Evolutionary conservation across 2,113 vertebrate genomes (phyloP), one percentile per base, ranked within the genome.

Genomic region (Tenebrosternarchus preto): DNA sequence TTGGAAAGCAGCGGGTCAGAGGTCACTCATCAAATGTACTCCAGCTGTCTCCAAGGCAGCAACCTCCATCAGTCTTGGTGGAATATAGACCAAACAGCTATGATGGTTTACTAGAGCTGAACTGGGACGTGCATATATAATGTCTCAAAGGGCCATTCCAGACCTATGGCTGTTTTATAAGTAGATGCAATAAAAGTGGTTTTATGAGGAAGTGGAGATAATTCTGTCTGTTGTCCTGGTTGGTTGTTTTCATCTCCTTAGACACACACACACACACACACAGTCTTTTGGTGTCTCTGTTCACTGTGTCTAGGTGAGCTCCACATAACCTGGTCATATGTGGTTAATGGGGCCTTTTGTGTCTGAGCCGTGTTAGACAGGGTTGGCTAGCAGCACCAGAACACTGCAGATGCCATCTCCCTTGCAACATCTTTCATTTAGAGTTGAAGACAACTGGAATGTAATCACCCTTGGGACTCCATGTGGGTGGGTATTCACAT

Each of bases 401-500:
- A n/a, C n/a, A n/a, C n/a, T n/a, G 5, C 1, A 33, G 31, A 5
- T 20, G 8, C 31, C 64, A 2, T 53, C 22, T 5, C 53, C 61
- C 46, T 69, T 63, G 78, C 75, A 43, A 69, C 70, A 74, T 75
- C 39, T 67, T 39, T 61, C 39, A n/a, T 57, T 2, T 36, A 57
- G 50, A 71, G 6, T 9, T 15, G 57, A 80, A 16, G 6, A 43
- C 22, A 31, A 76, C 25, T 9, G 72, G 24, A 55, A 53, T 22
- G 55, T 27, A 31, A 19, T 27, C 22, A 11, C 71, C 16, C 1
- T 73, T 24, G 24, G 31, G 46, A 53, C 63, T 59, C 64, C 55
- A 39, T 39, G 19, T 61, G 43, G 43, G 36, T 8, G 29, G 64
- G 56, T 50, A n/a, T 69, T 17, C 15, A 36, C 75, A 53, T 25